phyloP scores from a whole-genome alignment of 2,888 invertebrate genomes.

The Clostera curtula region DNA sequence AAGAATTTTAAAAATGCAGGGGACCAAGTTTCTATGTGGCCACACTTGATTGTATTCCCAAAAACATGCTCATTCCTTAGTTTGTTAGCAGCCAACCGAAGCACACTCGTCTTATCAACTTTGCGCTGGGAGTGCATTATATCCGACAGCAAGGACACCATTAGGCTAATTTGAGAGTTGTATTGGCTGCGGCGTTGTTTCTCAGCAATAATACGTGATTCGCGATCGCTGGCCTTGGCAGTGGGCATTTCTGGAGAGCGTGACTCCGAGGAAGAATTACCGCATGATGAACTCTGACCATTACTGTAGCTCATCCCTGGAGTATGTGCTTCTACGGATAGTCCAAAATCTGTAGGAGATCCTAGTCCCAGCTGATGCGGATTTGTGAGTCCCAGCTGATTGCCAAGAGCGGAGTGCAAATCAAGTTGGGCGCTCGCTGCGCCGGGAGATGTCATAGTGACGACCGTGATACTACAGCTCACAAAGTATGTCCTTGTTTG shows the following conservation, averaged over 20 bases:
- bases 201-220: constrained; percentile 91
- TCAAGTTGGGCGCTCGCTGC: constrained; percentile 36
- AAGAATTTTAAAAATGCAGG: constrained; percentile 77
- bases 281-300: constrained; percentile 36
- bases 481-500: constrained; percentile 33
- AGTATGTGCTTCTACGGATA: constrained; percentile 40
- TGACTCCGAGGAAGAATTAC: constrained; percentile 64
- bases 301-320: constrained; percentile 33
- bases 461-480: constrained; percentile 24
- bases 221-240: constrained; percentile 80
- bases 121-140: constrained; percentile 87
- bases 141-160: constrained; percentile 88
- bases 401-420: constrained; percentile 36
- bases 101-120: constrained; percentile 92
- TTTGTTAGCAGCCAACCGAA: constrained; percentile 90
- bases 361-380: too few species aligned
- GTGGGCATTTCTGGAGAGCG: constrained; percentile 55
- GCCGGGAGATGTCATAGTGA: constrained; percentile 49
- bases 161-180: constrained; percentile 87
- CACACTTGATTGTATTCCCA: constrained; percentile 68
- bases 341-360: constrained; percentile 37
- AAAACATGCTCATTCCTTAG: constrained; percentile 85
- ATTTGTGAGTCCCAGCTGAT: constrained; percentile 33
- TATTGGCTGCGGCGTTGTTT: constrained; percentile 93
- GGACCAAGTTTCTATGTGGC: constrained; percentile 66